Evolutionary conservation across 1,140 invertebrate species (phyloP).

Genomic region (Apocrypta bakeri): DNA sequence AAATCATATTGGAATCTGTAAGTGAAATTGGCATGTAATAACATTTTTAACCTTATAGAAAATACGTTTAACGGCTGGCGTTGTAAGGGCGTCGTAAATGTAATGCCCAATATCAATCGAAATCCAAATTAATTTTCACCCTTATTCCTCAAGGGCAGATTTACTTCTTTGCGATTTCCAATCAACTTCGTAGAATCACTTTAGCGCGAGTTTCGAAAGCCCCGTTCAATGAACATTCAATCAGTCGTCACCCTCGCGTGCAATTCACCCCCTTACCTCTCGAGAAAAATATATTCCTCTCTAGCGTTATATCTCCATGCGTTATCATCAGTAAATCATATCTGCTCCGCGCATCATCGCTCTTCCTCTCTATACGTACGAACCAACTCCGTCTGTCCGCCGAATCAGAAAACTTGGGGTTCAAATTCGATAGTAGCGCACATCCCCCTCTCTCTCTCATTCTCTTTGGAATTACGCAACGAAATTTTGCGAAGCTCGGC

Average conservation of each 20-base stretch:
- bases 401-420: conserved; percentile 63
- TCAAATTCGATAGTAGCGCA: conserved; percentile 70
- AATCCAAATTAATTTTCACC: conserved; percentile 21
- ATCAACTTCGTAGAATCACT: conserved; percentile 1
- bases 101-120: not conserved
- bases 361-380: too few relatives aligned
- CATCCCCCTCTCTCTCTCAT: conserved; percentile 56
- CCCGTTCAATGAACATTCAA: not conserved
- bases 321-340: not conserved
- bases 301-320: not conserved
- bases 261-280: not conserved
- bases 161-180: conserved; percentile 1
- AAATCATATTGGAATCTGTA: too few relatives aligned
- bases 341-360: not conserved
- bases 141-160: not conserved
- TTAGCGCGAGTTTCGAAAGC: conserved; percentile 6
- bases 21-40: too few relatives aligned
- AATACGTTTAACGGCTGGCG: too few relatives aligned
- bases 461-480: conserved; percentile 66
- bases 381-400: too few relatives aligned
- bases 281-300: not conserved
- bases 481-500: conserved; percentile 61
- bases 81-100: not conserved
- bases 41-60: too few relatives aligned
- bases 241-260: not conserved